Conservation (phyloP, 2,888 invertebrate species). For the Heliconius charithonia region DNA sequence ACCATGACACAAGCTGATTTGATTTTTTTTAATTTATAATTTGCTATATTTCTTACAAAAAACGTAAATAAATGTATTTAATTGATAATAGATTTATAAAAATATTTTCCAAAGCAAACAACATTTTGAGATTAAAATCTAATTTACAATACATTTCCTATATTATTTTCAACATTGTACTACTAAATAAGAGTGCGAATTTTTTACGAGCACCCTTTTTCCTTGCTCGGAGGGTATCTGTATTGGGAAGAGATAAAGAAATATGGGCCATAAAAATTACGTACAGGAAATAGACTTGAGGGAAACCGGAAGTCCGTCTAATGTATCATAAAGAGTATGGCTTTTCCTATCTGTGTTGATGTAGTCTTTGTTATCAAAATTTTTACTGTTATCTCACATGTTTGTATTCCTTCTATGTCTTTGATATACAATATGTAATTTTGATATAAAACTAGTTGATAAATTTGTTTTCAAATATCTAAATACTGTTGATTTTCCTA, state of each 20-base stretch:
- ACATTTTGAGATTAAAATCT: neutral
- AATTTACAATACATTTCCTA: neutral
- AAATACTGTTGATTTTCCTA: too few relatives aligned
- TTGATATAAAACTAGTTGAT: too few relatives aligned
- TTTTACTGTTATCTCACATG: neutral
- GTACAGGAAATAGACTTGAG: constrained; percentile 36
- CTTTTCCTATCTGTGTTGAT: constrained; percentile 7
- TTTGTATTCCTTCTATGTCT: neutral
- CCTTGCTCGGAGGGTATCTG: constrained; percentile 4
- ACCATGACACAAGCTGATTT: too few relatives aligned
- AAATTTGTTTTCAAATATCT: too few relatives aligned
- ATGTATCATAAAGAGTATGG: constrained; percentile 30
- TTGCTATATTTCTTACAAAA: too few relatives aligned
- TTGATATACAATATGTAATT: too few relatives aligned
- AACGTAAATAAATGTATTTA: too few relatives aligned
- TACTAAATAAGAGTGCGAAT: neutral
- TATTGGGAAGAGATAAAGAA: constrained; percentile 32
- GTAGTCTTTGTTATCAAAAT: neutral
- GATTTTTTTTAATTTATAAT: too few relatives aligned
- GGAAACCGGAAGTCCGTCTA: constrained; percentile 27
- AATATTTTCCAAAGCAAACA: neutral
- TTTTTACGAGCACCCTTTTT: constrained; percentile 1
- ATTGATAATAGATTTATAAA: too few relatives aligned
- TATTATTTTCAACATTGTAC: neutral
- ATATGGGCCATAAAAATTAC: constrained; percentile 39